A percentile compares a stretch with the other conserved stretches of the same genome.
Evolutionary conservation across 2,797 vertebrate species (phyloP).

Genomic region (Pantherophis alleghaniensis): DNA sequence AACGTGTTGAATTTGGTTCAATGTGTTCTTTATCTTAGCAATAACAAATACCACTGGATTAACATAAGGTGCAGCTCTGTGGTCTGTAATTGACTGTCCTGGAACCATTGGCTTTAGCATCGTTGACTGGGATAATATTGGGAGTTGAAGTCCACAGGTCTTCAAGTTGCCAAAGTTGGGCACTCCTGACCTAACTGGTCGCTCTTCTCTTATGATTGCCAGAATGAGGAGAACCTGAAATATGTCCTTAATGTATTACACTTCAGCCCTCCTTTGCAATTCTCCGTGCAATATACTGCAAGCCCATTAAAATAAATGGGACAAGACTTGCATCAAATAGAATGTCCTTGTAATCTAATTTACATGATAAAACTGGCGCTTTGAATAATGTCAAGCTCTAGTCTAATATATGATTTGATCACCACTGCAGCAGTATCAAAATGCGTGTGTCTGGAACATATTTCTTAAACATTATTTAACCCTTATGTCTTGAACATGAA

Average conservation of each 20-base stretch:
- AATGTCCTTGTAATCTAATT: not conserved
- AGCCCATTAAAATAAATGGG: not conserved
- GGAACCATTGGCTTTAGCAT: not conserved
- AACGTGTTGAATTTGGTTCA: not conserved
- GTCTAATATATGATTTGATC: not conserved
- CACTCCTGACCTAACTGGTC: not conserved
- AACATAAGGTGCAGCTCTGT: not conserved
- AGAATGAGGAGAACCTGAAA: not conserved
- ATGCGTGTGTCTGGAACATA: not conserved
- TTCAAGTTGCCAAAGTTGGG: not conserved
- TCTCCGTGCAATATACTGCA: not conserved
- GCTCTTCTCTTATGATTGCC: not conserved
- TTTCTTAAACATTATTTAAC: not conserved
- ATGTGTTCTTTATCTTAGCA: not conserved
- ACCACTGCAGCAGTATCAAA: not conserved
- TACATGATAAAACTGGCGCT: not conserved
- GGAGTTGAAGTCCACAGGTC: not conserved
- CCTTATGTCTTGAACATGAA: not conserved
- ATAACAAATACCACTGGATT: not conserved
- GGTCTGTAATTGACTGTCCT: not conserved
- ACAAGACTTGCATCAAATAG: not conserved
- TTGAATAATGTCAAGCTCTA: not conserved
- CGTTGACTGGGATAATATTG: not conserved
- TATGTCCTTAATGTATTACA: not conserved
- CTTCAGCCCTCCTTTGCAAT: not conserved